Evolutionary conservation across 2,797 vertebrate genomes (phyloP).

Genomic region (Lepidocolaptes lacrymiger): DNA sequence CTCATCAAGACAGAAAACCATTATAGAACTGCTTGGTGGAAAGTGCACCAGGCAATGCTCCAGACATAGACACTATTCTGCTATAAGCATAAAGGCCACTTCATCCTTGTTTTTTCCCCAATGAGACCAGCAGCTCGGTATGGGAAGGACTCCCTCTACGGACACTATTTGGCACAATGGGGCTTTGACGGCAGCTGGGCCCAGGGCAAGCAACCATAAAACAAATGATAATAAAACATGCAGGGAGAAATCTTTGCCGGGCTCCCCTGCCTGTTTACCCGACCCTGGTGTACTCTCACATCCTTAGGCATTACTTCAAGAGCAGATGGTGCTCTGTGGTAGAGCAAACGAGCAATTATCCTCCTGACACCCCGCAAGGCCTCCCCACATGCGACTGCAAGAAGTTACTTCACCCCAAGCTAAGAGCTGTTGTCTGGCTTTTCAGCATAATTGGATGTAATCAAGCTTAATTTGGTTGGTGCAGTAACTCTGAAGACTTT

Average conservation of each 20-base stretch:
- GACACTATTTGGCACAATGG: neutral
- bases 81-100: constrained; percentile 5
- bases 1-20: constrained; percentile 15
- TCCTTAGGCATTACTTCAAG: constrained; percentile 49
- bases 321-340: constrained; percentile 71
- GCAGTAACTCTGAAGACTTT: constrained; percentile 78
- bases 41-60: neutral
- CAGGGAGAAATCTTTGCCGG: neutral
- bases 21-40: neutral
- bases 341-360: constrained; percentile 64
- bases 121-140: neutral
- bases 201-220: neutral
- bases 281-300: neutral
- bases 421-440: constrained; percentile 79
- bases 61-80: neutral
- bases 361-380: constrained; percentile 68
- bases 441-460: constrained; percentile 80
- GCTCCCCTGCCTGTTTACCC: neutral
- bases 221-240: neutral
- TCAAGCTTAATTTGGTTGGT: constrained; percentile 78
- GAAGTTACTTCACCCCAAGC: constrained; percentile 75
- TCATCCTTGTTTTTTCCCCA: neutral
- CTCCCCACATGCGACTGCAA: constrained; percentile 54
- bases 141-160: neutral
- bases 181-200: neutral